Evolutionary conservation across 1,140 invertebrate genomes (phyloP), one percentile per base, ranked within the genome.

Genomic region (Lordiphosa stackelbergi): DNA sequence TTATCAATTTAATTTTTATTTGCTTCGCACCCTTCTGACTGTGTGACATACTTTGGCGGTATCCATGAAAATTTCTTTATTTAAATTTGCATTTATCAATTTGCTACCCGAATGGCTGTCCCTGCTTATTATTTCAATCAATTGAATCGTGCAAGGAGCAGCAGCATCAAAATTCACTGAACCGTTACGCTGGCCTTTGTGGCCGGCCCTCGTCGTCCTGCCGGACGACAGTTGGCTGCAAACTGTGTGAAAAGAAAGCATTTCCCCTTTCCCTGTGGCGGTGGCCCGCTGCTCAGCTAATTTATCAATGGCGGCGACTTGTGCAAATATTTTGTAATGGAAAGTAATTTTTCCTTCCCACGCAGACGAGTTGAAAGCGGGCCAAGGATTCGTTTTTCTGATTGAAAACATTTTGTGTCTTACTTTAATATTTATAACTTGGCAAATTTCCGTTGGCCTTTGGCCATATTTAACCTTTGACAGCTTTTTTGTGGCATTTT

Each of bases 381-480:
- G 63, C 62, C 66, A 66, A 66, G 63, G 62, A 66, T 56, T 53
- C 38, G 12, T 31, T 45, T 31, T 45, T 16, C 37, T 70, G 68
- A 70, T 70, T 70, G 68, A 66, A 70, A 68, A 64, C 64, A 54
- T 57, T 66, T 70, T 70, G 68, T 70, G 68, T 61, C 57, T 46
- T 43, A 56, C 57, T 70, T 70, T 66, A 66, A 70, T 66, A 70
- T 70, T 70, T 70, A 69, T 69, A 63, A 61, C 63, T 66, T 45
- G 22, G 42, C 10, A 45, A 28, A 45, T 45, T 45, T 28, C 8
- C 22, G 28, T 28, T 31, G 3, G 9, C 42, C n/a, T 28, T 41
- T 22, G 42, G 46, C 51, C 37, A 53, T 48, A 66, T 60, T 69
- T 69, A 61, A 61, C 42, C 56, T 49, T 28, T 60, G 7, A 24